A percentile compares a stretch with the other conserved stretches of the same genome.
Conservation (phyloP, 2,113 vertebrate species). For the Cyphomyrus plagiostoma region DNA sequence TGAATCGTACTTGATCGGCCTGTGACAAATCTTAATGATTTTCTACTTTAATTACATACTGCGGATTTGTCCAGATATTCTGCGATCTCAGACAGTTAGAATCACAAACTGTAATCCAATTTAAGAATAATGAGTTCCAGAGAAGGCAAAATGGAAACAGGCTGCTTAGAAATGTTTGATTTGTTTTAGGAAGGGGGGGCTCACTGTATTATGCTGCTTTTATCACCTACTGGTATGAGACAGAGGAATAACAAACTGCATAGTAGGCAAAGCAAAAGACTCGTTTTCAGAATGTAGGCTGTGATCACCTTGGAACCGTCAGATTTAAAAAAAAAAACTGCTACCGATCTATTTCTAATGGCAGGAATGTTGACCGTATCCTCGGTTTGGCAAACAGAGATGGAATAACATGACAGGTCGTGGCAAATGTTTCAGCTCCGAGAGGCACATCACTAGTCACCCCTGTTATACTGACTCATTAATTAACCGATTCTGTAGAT, state of each 20-base stretch:
- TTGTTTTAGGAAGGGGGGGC: background rate
- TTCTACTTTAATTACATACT: conserved; percentile 13
- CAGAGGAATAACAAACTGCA: background rate
- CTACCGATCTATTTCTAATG: background rate
- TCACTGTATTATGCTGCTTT: background rate
- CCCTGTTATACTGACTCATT: background rate
- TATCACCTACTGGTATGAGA: background rate
- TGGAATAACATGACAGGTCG: background rate
- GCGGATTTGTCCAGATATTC: background rate
- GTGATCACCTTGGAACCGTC: background rate
- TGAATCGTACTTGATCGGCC: background rate
- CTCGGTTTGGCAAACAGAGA: background rate
- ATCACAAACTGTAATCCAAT: conserved; percentile 11
- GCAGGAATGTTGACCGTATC: background rate
- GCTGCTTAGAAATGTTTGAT: background rate
- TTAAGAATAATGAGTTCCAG: background rate
- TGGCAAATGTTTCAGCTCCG: background rate
- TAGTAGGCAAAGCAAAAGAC: background rate
- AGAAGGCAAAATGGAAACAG: background rate
- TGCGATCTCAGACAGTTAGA: background rate
- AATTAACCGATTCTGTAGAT: background rate
- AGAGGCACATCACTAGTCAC: background rate
- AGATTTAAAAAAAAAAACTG: background rate
- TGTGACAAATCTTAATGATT: conserved; percentile 16
- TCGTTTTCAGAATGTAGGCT: background rate